A percentile compares a stretch with the other conserved stretches of the same genome.
Evolutionary conservation across 2,113 vertebrate genomes (phyloP).

Genomic region (Calonectris borealis): DNA sequence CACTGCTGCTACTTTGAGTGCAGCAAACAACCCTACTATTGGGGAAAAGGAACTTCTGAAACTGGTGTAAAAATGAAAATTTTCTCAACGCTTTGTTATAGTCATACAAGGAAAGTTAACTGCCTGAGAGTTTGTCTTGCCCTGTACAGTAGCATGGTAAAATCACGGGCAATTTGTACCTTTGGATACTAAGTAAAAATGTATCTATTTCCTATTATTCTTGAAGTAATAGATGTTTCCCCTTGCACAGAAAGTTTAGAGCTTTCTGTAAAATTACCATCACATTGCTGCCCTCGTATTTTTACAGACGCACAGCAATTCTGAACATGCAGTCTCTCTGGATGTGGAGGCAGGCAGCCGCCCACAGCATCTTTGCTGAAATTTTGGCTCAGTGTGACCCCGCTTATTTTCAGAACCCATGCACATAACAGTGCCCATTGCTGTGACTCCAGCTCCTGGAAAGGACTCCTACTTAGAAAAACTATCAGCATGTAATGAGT

Average conservation of each 20-base stretch:
- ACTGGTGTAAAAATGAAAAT: neutral
- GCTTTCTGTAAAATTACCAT: neutral
- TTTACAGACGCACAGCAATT: neutral
- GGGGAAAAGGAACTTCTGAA: neutral
- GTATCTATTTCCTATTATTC: neutral
- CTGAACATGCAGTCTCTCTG: neutral
- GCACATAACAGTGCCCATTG: neutral
- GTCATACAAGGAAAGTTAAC: neutral
- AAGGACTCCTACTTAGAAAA: neutral
- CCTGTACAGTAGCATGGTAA: neutral
- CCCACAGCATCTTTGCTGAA: neutral
- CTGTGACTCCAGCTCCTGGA: neutral
- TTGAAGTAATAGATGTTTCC: neutral
- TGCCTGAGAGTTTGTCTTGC: neutral
- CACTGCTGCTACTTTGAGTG: neutral
- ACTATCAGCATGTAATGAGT: neutral
- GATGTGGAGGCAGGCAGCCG: neutral
- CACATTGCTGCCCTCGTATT: neutral
- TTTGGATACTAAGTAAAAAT: neutral
- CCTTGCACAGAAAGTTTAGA: neutral
- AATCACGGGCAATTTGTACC: neutral
- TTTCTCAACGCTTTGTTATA: neutral
- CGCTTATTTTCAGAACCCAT: neutral
- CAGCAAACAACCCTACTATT: neutral
- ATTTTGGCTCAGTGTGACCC: neutral